A percentile compares a stretch with the other conserved stretches of the same genome.
Conservation (phyloP, 1,140 invertebrate species). For the Branchinecta lynchi region DNA sequence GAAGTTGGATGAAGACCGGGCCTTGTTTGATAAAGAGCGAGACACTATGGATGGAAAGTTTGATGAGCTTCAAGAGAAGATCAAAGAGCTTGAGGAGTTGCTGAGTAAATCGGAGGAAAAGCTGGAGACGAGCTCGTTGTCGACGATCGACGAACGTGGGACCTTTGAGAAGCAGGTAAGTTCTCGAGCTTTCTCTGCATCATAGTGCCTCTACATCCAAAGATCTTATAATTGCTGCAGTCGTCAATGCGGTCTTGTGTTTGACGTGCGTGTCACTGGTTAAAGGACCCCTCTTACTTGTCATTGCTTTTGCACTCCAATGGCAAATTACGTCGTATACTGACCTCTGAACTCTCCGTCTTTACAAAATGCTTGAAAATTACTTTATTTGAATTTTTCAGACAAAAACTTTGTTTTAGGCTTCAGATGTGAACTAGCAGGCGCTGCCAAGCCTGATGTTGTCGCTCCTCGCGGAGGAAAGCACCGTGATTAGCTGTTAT, state of each 20-base stretch:
- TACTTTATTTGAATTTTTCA: no score
- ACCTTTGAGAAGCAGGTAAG: constrained; percentile 48
- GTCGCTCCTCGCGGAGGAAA: no score
- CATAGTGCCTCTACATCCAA: neutral
- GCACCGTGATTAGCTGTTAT: no score
- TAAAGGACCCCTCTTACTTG: no score
- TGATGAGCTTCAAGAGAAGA: constrained; percentile 49
- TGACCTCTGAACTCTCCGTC: no score
- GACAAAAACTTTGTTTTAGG: no score
- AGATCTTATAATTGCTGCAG: neutral
- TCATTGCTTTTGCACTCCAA: no score
- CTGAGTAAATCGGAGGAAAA: constrained; percentile 33
- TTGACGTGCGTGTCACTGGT: constrained; percentile 7
- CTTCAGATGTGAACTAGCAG: no score
- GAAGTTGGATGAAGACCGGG: constrained; percentile 60
- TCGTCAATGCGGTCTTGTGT: neutral
- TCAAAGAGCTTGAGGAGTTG: constrained; percentile 62
- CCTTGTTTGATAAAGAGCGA: constrained; percentile 55
- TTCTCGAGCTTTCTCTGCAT: constrained; percentile 13
- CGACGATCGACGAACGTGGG: constrained; percentile 56
- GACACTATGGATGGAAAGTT: constrained; percentile 58
- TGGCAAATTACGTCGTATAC: no score
- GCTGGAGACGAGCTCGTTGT: constrained; percentile 36
- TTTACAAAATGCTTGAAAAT: no score
- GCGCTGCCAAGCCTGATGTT: no score